Percentiles rank a stretch among this genome's conserved stretches.
phyloP scores from a whole-genome alignment of 2,888 invertebrate species.

The Teleiodes luculella region DNA sequence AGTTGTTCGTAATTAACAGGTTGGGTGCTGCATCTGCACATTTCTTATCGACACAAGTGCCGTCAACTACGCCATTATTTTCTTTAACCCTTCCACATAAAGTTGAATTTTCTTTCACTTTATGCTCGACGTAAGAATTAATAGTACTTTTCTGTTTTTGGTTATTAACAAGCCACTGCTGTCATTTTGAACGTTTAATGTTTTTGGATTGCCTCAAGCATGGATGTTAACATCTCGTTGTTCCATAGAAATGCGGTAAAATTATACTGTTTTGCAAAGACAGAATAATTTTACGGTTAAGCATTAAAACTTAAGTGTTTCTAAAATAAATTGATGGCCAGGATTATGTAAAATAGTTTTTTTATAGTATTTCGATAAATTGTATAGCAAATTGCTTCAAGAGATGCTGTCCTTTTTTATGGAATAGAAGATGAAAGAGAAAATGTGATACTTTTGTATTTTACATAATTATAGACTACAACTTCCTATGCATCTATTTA shows the following conservation, averaged over 20 bases:
- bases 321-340: background rate
- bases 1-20: slow-evolving; percentile 62
- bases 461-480: no score
- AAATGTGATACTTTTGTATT: no score
- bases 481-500: no score
- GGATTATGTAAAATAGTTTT: background rate
- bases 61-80: slow-evolving; percentile 5
- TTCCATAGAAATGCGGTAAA: background rate
- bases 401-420: no score
- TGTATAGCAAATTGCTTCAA: no score
- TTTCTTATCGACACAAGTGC: slow-evolving; percentile 24
- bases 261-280: background rate
- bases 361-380: no score
- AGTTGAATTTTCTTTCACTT: slow-evolving; percentile 22
- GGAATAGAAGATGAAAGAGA: no score
- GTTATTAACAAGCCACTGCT: slow-evolving; percentile 48
- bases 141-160: slow-evolving; percentile 42
- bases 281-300: background rate
- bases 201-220: slow-evolving; percentile 35
- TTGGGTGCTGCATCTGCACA: slow-evolving; percentile 54
- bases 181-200: slow-evolving; percentile 41
- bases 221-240: background rate
- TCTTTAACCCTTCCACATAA: slow-evolving; percentile 14
- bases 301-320: background rate
- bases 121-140: slow-evolving; percentile 6